Conservation (phyloP, 2,888 invertebrate genomes). For the Cephus pygmeus region DNA sequence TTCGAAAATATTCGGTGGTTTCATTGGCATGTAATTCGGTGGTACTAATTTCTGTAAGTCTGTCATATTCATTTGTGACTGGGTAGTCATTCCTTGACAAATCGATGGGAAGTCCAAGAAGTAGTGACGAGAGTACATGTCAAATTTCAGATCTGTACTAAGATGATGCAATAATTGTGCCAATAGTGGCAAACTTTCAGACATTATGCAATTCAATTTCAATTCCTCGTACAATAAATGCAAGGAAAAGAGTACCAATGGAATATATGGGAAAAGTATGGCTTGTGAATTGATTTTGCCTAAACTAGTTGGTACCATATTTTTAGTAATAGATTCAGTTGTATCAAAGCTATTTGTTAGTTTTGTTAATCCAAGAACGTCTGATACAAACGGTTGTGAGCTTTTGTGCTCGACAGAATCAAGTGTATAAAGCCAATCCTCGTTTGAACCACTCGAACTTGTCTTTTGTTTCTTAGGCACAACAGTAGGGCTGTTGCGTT, state of each 20-base stretch:
- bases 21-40: conserved; percentile 72
- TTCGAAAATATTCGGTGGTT: conserved; percentile 79
- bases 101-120: conserved; percentile 84
- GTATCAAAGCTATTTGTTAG: conserved; percentile 27
- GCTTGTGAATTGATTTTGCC: conserved; percentile 74
- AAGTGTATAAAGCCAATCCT: conserved; percentile 84
- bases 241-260: conserved; percentile 81
- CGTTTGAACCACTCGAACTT: conserved; percentile 80
- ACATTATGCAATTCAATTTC: conserved; percentile 80
- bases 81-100: conserved; percentile 63
- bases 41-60: conserved; percentile 71
- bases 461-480: conserved; percentile 82
- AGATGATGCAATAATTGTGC: conserved; percentile 81
- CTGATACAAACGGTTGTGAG: conserved; percentile 65
- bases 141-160: conserved; percentile 79
- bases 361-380: conserved; percentile 65
- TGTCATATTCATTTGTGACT: conserved; percentile 70
- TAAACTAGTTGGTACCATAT: conserved; percentile 20
- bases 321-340: conserved; percentile 23
- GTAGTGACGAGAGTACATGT: conserved; percentile 82
- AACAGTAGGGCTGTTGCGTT: conserved; percentile 67
- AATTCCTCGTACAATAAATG: conserved; percentile 93
- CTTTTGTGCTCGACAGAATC: conserved; percentile 71
- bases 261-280: conserved; percentile 78
- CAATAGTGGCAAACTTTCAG: conserved; percentile 75